Evolutionary conservation across 2,113 vertebrate species (phyloP), one percentile per base, ranked within the genome.

Genomic region (Lagopus muta): DNA sequence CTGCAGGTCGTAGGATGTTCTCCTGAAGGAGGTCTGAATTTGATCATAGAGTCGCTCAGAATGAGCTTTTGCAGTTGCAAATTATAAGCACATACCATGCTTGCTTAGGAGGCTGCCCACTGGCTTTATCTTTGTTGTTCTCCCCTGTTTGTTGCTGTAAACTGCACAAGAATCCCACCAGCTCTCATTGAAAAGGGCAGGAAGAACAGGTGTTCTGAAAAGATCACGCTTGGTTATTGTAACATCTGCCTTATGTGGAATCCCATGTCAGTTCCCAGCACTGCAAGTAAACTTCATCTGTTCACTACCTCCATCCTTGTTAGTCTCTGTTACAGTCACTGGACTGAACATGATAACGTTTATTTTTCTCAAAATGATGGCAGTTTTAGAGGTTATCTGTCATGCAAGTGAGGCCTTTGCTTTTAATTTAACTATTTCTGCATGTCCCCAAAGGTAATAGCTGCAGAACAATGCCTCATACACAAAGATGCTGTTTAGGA

Each of bases 151-250:
- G 47, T 52, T 43, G 36, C 66, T 90, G 38, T 54, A 62, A 82
- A 72, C 28, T 64, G 24, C 71, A 60, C 42, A 42, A 86, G 88
- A 82, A 36, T 20, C 28, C 75, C 75, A 38, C 71, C 88, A 20
- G 34, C 14, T 58, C 30, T 9, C 21, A 20, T 62, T 38, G 28
- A 43, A 60, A 70, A 52, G 9, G 17, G 13, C 47, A 40, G 13
- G 11, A 58, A 34, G 18, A 36, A 50, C 19, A 77, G 54, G 11
- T 32, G 22, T 12, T 40, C 3, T n/a, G 55, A 72, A 89, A 65
- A 43, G 12, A 1, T 13, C 1, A 27, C 13, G 6, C 11, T 18
- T 14, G 1, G 24, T 65, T 73, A 40, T 67, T 0, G 0, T 6
- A 55, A 34, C 47, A 76, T 6, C 5, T 7, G 8, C 32, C 42